A percentile compares a stretch with the other conserved stretches of the same genome.
Evolutionary conservation across 2,113 vertebrate genomes (phyloP).

Genomic region (Butorides virescens): DNA sequence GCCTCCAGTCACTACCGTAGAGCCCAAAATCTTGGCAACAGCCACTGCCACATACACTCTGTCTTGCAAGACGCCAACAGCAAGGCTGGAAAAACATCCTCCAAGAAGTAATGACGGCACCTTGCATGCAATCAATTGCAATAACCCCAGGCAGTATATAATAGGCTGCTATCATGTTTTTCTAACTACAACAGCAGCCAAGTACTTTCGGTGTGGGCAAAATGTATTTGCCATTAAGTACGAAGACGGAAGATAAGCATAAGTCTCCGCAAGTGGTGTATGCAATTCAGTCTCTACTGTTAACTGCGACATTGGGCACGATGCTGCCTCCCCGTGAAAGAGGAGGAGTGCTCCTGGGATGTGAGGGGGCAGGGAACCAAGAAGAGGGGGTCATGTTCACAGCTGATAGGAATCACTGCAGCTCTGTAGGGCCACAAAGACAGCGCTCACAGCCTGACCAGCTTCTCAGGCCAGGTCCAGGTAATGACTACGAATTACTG

Average conservation of each 20-base stretch:
- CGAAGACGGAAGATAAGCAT: not conserved
- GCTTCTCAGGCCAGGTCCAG: not conserved
- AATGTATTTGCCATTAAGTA: not conserved
- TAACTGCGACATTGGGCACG: not conserved
- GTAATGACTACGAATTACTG: not conserved
- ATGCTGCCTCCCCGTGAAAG: not conserved
- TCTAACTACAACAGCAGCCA: not conserved
- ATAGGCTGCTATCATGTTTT: not conserved
- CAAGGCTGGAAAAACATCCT: not conserved
- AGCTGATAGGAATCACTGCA: not conserved
- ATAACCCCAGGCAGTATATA: not conserved
- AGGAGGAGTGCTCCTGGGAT: not conserved
- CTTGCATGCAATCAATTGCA: not conserved
- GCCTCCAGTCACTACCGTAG: not conserved
- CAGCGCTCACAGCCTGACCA: not conserved
- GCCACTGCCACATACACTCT: not conserved
- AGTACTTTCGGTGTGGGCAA: not conserved
- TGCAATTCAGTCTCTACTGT: not conserved
- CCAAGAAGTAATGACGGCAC: fast-evolving
- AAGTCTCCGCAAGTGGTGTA: not conserved
- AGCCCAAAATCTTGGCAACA: not conserved
- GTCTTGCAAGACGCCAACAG: not conserved
- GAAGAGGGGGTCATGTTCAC: not conserved
- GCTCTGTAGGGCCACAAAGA: not conserved
- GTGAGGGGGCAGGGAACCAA: not conserved